Conservation (phyloP, 2,797 vertebrate genomes). For the Cossypha heuglini region DNA sequence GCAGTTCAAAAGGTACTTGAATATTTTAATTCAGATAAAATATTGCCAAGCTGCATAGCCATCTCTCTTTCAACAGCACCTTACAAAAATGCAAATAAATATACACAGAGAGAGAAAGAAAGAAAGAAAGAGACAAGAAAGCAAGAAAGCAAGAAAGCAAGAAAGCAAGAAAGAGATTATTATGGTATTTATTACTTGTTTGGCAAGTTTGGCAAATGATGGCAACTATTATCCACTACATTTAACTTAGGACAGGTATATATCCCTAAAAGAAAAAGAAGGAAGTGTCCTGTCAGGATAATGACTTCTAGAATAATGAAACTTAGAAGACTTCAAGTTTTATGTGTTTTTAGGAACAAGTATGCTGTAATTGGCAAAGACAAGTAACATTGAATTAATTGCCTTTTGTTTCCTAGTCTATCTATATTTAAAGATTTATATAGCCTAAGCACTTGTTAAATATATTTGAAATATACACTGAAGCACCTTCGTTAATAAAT, state of each 20-base stretch:
- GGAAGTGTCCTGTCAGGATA: neutral
- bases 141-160: too few relatives aligned
- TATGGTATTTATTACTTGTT: rapidly evolving
- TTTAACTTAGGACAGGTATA: neutral
- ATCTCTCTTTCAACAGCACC: neutral
- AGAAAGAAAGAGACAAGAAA: too few relatives aligned
- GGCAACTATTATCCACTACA: neutral
- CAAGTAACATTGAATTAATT: neutral
- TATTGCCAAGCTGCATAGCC: neutral
- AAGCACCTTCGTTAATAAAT: neutral
- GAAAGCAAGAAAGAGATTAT: neutral
- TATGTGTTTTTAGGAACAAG: neutral
- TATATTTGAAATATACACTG: neutral
- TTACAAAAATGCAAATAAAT: neutral
- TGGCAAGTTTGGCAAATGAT: neutral
- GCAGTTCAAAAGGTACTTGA: neutral
- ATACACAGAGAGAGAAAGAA: neutral
- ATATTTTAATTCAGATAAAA: neutral
- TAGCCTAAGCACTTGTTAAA: neutral
- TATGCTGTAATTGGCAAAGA: neutral
- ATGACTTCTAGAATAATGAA: neutral
- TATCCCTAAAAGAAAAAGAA: neutral
- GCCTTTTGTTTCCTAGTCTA: neutral
- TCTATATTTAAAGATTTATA: neutral
- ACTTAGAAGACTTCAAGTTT: neutral